Conservation (phyloP, 2,888 invertebrate species). For the Micoletzkya japonica region DNA sequence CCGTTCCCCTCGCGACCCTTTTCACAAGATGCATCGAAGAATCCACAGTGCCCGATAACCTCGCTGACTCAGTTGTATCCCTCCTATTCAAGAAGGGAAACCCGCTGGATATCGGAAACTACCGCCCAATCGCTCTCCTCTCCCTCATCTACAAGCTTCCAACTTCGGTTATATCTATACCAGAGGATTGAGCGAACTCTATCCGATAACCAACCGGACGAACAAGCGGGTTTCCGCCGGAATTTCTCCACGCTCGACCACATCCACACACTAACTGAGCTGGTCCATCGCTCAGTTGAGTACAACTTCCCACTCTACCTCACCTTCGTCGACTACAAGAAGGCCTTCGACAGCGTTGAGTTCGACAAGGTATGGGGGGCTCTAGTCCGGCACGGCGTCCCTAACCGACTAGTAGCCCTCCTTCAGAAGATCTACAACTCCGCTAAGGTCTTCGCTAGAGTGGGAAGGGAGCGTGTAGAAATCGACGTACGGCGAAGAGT, state of each 20-base stretch:
- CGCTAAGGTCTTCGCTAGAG: background rate
- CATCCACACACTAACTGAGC: conserved; percentile 12
- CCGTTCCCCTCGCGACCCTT: conserved; percentile 1
- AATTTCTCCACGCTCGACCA: conserved; percentile 29
- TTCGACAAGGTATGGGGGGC: conserved; percentile 23
- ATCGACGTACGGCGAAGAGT: conserved; percentile 27
- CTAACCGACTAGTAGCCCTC: background rate
- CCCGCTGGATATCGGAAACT: conserved; percentile 29
- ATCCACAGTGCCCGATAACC: conserved; percentile 8
- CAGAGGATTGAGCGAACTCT: background rate
- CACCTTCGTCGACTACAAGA: conserved; percentile 33
- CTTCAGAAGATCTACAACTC: background rate
- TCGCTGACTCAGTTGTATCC: conserved; percentile 19
- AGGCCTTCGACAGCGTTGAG: conserved; percentile 33
- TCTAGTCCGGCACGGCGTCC: conserved; percentile 15
- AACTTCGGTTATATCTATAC: background rate
- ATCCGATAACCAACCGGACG: background rate
- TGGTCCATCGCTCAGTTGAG: conserved; percentile 14
- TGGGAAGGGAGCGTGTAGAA: background rate
- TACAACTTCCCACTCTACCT: conserved; percentile 30
- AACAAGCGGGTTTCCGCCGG: conserved; percentile 28
- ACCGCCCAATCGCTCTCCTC: conserved; percentile 32
- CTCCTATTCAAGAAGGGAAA: conserved; percentile 34
- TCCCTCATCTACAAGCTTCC: conserved; percentile 24
- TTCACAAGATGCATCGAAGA: conserved; percentile 12